Percentiles rank a stretch among this genome's conserved stretches.
These are phyloP conservation scores for Pseudococcus longispinus DNA, from an alignment of 2,888 invertebrate genomes.

Conservation along the genomic window DNA sequence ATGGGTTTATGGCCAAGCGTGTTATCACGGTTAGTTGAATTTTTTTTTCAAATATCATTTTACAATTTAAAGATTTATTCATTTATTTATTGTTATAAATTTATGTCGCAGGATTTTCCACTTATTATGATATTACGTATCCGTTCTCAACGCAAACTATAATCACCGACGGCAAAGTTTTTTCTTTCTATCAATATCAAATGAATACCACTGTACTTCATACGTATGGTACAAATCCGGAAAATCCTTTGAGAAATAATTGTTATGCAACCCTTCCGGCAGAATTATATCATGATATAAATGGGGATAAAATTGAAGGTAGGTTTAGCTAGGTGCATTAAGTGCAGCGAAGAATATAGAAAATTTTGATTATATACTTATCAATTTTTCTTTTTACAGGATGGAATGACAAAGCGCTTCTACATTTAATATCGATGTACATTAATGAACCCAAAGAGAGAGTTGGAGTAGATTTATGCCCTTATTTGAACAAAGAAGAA, in stretches of 20 bases:
- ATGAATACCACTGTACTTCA: conserved; percentile 82
- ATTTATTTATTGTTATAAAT: not conserved
- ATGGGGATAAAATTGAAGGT: conserved; percentile 72
- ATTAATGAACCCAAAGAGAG: conserved; percentile 72
- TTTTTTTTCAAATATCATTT: not conserved
- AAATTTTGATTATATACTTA: not conserved
- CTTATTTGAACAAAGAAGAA: conserved; percentile 72
- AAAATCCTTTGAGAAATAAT: conserved; percentile 74
- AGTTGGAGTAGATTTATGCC: conserved; percentile 72
- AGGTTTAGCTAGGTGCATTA: too few species aligned
- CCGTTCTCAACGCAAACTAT: conserved; percentile 88
- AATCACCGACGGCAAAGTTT: conserved; percentile 85
- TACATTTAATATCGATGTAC: conserved; percentile 77
- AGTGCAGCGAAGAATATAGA: not conserved
- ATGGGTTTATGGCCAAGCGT: conserved; percentile 81
- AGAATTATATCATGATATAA: conserved; percentile 77
- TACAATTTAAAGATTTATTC: not conserved
- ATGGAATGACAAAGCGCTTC: conserved; percentile 81
- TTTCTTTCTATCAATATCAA: conserved; percentile 90
- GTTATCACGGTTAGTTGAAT: conserved; percentile 70
- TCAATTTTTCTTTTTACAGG: conserved; percentile 63
- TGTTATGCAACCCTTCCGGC: conserved; percentile 79
- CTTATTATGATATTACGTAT: conserved; percentile 87
- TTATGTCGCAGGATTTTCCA: conserved; percentile 73
- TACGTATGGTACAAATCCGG: conserved; percentile 69